Evolutionary conservation across 2,888 invertebrate species (phyloP).

Genomic region (Argyra leucocephala): DNA sequence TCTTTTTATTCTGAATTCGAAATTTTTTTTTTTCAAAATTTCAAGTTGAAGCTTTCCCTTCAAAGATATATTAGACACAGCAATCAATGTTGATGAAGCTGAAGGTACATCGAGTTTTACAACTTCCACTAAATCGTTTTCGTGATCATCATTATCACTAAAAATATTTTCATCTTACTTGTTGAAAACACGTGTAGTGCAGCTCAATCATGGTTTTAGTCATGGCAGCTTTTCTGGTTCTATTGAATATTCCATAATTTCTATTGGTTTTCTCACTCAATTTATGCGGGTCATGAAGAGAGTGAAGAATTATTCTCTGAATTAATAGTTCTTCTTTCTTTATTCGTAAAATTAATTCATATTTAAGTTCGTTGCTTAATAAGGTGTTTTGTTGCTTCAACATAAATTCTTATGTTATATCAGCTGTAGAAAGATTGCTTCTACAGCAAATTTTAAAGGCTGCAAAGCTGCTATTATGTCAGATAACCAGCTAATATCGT

Average conservation of each 20-base stretch:
- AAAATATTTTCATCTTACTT: not conserved
- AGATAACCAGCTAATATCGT: not conserved
- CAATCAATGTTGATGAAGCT: too few species aligned
- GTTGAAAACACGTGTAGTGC: not conserved
- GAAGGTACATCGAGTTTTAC: too few species aligned
- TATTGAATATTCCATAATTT: slow-evolving; percentile 7
- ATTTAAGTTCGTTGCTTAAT: slow-evolving; percentile 13
- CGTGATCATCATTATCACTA: not conserved
- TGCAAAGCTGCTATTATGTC: not conserved
- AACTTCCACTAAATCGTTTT: not conserved
- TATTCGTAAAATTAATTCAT: slow-evolving; percentile 12
- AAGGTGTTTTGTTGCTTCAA: slow-evolving; percentile 11
- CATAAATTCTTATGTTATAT: slow-evolving; percentile 9
- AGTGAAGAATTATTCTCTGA: slow-evolving; percentile 12
- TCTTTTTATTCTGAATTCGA: too few species aligned
- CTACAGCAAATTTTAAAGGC: slow-evolving; percentile 9
- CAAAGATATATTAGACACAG: not conserved
- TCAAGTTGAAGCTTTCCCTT: not conserved
- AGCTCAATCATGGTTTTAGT: not conserved
- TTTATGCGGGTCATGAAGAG: slow-evolving; percentile 13
- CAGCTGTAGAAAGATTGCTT: slow-evolving; percentile 10
- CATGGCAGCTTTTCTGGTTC: not conserved
- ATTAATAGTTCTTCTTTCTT: slow-evolving; percentile 14
- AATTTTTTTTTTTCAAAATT: not conserved
- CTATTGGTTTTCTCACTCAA: not conserved